Base-by-base conservation (phyloP, 2,113 vertebrate genomes). In the Eulacestoma nigropectus region DNA sequence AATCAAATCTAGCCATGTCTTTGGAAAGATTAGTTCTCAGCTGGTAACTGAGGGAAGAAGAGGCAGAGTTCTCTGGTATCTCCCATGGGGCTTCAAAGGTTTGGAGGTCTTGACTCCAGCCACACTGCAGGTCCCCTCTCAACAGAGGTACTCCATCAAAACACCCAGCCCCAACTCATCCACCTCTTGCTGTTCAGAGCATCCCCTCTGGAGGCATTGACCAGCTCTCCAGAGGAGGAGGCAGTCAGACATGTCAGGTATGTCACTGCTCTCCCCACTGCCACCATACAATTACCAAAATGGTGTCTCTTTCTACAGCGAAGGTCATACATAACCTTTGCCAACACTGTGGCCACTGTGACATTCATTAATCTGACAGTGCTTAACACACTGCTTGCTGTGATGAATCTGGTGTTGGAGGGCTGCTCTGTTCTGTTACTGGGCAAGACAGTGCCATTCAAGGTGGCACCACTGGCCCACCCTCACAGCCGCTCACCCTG, bases 231-330 rank as follows among this genome's bases (percentile, higher is more conserved):
- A 25, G 47, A 83, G 84, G 23, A 92, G 18, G 30, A 49, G 53
- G 53, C 19, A 29, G 29, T 10, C 6, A 8, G 39, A 21, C 42
- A 16, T 2, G 23, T 26, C 55, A 72, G 68, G 78, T 18, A 26
- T 9, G 3, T 76, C 62, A 32, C 7, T 35, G 65, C 41, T 67
- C 29, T 25, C 44, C 7, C 32, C 52, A 7, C 32, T 3, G 4
- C 56, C 89, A 69, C 64, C 63, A 59, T 23, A 6, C 88, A 91
- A 87, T 92, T 84, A 92, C 90, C 93, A 95, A 96, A 95, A 93
- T 57, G 84, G 72, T 59, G 68, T 78, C 57, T 82, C 85, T 95
- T 84, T 59, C 89, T 93, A 72, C 87, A 93, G 91, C 81, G 91
- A 86, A 91, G 95, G 62, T 42, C 59, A 3, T 75, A 90, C 59